Evolutionary conservation across 2,797 vertebrate species (phyloP).

Genomic region (Pipistrellus pygmaeus): DNA sequence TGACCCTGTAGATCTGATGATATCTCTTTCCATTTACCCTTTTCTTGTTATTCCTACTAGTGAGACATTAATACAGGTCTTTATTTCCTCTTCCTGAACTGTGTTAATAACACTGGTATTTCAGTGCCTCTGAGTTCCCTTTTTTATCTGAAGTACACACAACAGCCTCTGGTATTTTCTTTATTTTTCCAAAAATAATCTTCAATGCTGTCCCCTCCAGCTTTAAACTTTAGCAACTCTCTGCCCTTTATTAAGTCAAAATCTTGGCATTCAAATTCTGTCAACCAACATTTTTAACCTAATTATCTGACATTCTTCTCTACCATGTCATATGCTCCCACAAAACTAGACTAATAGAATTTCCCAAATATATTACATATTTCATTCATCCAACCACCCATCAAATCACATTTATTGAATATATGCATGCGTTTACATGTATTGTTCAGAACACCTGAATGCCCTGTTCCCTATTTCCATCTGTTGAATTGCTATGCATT

Average conservation of each 20-base stretch:
- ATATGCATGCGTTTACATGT: background rate
- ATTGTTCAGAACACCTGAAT: background rate
- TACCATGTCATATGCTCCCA: background rate
- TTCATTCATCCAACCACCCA: background rate
- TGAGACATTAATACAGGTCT: background rate
- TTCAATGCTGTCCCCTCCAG: background rate
- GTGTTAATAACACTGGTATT: background rate
- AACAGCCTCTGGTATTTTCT: background rate
- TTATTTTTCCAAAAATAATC: background rate
- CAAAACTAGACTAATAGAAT: background rate
- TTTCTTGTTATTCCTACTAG: background rate
- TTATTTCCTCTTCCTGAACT: background rate
- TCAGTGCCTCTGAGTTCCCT: background rate
- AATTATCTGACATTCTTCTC: background rate
- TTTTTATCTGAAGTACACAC: background rate
- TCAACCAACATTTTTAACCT: background rate
- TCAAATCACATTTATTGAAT: background rate
- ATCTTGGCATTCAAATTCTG: background rate
- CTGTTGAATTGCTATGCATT: background rate
- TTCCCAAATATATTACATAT: background rate
- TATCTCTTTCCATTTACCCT: background rate
- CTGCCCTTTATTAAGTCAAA: background rate
- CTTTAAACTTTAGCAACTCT: background rate
- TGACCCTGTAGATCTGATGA: background rate
- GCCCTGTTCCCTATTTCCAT: background rate